These are phyloP conservation scores for Anser brachyrhynchus DNA, from an alignment of 2,113 vertebrate genomes.

Conservation along the genomic window DNA sequence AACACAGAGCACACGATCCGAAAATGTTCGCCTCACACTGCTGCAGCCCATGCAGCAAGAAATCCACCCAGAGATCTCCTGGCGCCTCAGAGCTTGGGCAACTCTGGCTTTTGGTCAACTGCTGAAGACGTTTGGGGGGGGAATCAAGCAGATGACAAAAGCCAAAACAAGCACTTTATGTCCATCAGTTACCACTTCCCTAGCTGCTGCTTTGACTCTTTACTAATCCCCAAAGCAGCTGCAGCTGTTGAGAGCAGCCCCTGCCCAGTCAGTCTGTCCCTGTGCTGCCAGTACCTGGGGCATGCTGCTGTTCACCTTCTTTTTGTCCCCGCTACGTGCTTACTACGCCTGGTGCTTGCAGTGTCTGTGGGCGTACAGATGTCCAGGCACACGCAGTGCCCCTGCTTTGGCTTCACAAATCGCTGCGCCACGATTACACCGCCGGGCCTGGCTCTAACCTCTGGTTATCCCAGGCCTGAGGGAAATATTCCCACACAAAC, in stretches of 20 bases:
- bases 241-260: neutral
- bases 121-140: neutral
- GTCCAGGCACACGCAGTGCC: fast-evolving
- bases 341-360: neutral
- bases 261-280: neutral
- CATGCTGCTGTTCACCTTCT: fast-evolving
- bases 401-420: neutral
- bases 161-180: neutral
- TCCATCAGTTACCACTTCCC: neutral
- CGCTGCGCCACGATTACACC: neutral
- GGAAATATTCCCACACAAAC: neutral
- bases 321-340: neutral
- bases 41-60: neutral
- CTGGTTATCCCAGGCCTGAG: neutral
- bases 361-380: neutral
- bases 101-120: neutral
- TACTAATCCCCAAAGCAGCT: neutral
- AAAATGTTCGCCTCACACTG: neutral
- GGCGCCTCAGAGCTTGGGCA: neutral
- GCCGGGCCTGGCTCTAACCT: neutral
- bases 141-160: neutral
- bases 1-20: fast-evolving
- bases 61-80: neutral
- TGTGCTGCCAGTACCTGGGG: neutral
- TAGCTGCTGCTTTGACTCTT: neutral